Conservation (phyloP, 2,888 invertebrate genomes). For the Campopleginae sp. region DNA sequence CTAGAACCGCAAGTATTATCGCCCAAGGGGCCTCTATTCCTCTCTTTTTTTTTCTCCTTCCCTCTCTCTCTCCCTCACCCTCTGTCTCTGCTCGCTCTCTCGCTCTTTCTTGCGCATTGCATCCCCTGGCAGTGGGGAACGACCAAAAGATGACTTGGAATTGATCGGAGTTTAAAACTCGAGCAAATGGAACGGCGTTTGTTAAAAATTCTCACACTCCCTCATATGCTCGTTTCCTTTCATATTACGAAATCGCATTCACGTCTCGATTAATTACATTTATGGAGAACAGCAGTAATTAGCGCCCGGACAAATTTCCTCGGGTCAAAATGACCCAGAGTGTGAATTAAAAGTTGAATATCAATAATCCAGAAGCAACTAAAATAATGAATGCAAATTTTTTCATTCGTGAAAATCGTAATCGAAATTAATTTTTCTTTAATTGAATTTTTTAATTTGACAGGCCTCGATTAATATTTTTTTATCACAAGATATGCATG, state of each 20-base stretch:
- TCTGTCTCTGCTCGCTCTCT: neutral
- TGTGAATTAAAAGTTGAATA: too few species aligned
- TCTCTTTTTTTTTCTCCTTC: conserved; percentile 13
- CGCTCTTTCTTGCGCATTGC: conserved; percentile 3
- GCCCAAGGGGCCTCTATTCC: conserved; percentile 30
- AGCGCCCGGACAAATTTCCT: too few species aligned
- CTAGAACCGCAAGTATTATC: conserved; percentile 66
- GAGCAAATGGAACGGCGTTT: conserved; percentile 2
- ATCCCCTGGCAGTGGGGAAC: conserved; percentile 58
- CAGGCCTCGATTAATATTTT: neutral
- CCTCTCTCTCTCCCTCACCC: conserved; percentile 23
- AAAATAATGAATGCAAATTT: neutral
- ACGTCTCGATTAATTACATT: neutral
- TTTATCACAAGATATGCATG: conserved; percentile 60
- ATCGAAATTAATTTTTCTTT: too few species aligned
- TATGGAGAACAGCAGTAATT: too few species aligned
- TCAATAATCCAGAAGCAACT: too few species aligned
- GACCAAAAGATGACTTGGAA: conserved; percentile 58
- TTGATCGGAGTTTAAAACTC: conserved; percentile 50
- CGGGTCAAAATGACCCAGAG: too few species aligned
- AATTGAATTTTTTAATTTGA: conserved; percentile 46
- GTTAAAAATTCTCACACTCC: conserved; percentile 15
- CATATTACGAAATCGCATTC: neutral
- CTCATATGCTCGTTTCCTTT: neutral
- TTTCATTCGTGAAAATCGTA: neutral